Evolutionary conservation across 2,888 invertebrate species (phyloP), one percentile per base, ranked within the genome.

Genomic region (Sarcophaga subvicina): DNA sequence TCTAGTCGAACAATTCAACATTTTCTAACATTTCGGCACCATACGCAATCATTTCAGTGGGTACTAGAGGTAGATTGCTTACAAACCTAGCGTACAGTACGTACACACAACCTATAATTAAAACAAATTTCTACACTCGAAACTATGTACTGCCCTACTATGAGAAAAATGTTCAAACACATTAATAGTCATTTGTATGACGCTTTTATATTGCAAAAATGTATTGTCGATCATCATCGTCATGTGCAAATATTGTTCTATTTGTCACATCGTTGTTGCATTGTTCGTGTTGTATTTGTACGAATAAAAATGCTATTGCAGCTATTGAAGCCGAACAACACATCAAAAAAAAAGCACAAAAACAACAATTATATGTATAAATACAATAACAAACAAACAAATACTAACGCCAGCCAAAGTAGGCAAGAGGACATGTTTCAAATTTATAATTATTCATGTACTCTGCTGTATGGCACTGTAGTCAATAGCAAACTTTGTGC

Each of bases 171-270:
- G 14, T 17, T 1, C 45, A 70, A 14, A 17, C 20, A 47, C 47
- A 59, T 66, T 70, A 76, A 77, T 71, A 47, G n/a, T 25, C 47
- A 71, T 77, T 76, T 71, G 47, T 59, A 82, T 64, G 60, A 45
- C 59, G 76, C 20, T 66, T 82, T 72, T 8, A 67, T 66, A 12
- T 70, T 22, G 62, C 63, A 72, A 45, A 17, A 45, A 25, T 70
- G 59, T 78, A 54, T 54, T 17, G 83, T 86, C 70, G 83, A 80
- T 80, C 78, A 81, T 81, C 25, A 11, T 81, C 25, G 8, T 45
- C 27, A 69, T 47, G 66, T 59, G 27, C 54, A 75, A 67, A 70
- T 20, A 71, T 25, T 49, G 14, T 49, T 49, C 49, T 14, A 49
- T 12, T 12, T 49, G 12, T 49, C 49, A 49, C 14, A 49, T 49